These are phyloP conservation scores for Nyctereutes procyonoides DNA, from an alignment of 2,113 vertebrate species.

Conservation along the genomic window DNA sequence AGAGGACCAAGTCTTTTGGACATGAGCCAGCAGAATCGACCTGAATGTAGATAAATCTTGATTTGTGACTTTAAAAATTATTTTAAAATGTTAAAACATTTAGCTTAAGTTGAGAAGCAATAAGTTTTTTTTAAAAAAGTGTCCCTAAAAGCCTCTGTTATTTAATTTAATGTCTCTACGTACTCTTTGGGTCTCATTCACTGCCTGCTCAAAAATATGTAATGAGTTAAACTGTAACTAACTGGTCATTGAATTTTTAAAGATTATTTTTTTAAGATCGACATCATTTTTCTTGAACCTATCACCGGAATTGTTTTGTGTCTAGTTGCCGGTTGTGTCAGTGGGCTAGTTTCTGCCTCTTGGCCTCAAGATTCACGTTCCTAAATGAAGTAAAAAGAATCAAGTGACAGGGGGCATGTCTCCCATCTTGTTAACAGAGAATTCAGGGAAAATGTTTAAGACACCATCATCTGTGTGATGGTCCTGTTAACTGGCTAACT, in stretches of 20 bases:
- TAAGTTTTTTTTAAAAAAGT: background rate
- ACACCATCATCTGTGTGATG: background rate
- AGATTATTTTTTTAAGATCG: background rate
- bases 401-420: background rate
- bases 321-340: background rate
- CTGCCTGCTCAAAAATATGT: background rate
- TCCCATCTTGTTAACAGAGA: background rate
- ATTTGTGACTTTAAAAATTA: constrained; percentile 27
- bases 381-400: background rate
- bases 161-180: background rate
- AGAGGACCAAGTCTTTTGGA: background rate
- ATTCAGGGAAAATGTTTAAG: background rate
- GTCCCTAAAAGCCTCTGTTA: background rate
- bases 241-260: background rate
- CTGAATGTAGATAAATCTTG: background rate
- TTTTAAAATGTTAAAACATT: background rate
- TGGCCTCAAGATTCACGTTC: background rate
- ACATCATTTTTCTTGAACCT: background rate
- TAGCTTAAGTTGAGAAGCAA: background rate
- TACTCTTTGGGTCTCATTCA: background rate
- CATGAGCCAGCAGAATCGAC: background rate
- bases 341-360: background rate
- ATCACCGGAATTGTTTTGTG: background rate
- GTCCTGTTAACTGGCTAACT: background rate
- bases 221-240: background rate